These are phyloP conservation scores for Brevimyrus niger DNA, from an alignment of 2,113 vertebrate genomes.

Conservation along the genomic window DNA sequence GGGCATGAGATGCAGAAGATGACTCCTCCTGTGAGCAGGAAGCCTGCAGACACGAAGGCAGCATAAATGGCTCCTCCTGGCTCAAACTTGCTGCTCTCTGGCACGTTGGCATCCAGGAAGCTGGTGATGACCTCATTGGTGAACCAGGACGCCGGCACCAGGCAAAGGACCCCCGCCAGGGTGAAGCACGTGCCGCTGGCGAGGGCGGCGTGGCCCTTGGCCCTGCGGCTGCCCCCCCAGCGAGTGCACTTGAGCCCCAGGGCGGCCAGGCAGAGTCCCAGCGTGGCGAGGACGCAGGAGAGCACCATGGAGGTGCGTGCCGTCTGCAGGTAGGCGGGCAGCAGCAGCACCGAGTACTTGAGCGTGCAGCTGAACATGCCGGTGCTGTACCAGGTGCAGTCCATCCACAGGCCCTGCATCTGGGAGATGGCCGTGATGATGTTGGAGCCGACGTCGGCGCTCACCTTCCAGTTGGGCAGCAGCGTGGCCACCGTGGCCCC, in stretches of 20 bases:
- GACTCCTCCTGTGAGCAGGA: conserved; percentile 67
- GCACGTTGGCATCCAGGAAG: conserved; percentile 72
- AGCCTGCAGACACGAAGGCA: conserved; percentile 75
- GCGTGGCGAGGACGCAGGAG: conserved; percentile 66
- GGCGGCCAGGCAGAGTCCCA: conserved; percentile 73
- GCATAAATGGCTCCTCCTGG: conserved; percentile 81
- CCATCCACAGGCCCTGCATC: conserved; percentile 93
- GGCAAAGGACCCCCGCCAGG: conserved; percentile 66
- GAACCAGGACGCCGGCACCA: conserved; percentile 82
- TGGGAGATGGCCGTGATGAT: conserved; percentile 75
- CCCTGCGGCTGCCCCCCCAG: conserved; percentile 67
- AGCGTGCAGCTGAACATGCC: conserved; percentile 88
- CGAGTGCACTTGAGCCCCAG: conserved; percentile 85
- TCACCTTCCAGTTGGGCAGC: conserved; percentile 90
- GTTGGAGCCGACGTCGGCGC: conserved; percentile 61
- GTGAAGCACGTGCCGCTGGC: conserved; percentile 76
- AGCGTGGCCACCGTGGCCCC: conserved; percentile 75
- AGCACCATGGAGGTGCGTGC: conserved; percentile 81
- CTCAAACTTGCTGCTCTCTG: conserved; percentile 76
- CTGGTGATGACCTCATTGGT: conserved; percentile 72
- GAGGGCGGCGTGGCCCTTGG: conserved; percentile 72
- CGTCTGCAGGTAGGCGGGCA: conserved; percentile 72
- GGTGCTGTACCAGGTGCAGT: conserved; percentile 88
- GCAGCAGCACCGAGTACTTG: conserved; percentile 71
- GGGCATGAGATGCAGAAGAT: conserved; percentile 79